These are phyloP conservation scores for Dicerorhinus sumatrensis DNA, from an alignment of 2,113 vertebrate genomes.

Conservation along the genomic window DNA sequence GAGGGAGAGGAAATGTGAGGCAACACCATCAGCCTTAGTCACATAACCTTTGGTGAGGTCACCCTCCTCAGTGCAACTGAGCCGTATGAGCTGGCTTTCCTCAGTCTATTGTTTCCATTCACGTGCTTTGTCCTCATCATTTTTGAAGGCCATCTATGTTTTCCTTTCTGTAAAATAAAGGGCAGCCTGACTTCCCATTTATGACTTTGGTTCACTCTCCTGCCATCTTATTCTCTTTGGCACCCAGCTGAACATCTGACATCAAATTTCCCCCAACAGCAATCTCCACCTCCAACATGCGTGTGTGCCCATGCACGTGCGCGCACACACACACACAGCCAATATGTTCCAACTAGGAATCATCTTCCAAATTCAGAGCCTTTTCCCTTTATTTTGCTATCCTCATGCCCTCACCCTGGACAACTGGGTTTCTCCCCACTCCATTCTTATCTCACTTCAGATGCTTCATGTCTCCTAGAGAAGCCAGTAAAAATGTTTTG, in stretches of 20 bases:
- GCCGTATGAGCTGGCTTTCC: background rate
- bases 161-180: background rate
- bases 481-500: background rate
- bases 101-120: background rate
- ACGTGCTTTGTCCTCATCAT: background rate
- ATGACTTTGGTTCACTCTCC: background rate
- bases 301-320: background rate
- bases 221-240: background rate
- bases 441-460: background rate
- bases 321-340: background rate
- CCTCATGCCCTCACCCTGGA: background rate
- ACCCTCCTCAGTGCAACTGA: background rate
- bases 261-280: background rate
- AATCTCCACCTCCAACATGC: background rate
- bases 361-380: background rate
- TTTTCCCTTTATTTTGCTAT: background rate
- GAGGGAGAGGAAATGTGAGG: background rate
- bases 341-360: background rate
- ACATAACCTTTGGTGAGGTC: background rate
- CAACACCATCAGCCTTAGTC: conserved; percentile 32
- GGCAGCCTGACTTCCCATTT: background rate
- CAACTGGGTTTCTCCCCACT: background rate
- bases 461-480: background rate
- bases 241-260: background rate
- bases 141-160: background rate